These are phyloP conservation scores for Mormyrus hasselquistii DNA, from an alignment of 2,797 vertebrate genomes.

Conservation along the genomic window DNA sequence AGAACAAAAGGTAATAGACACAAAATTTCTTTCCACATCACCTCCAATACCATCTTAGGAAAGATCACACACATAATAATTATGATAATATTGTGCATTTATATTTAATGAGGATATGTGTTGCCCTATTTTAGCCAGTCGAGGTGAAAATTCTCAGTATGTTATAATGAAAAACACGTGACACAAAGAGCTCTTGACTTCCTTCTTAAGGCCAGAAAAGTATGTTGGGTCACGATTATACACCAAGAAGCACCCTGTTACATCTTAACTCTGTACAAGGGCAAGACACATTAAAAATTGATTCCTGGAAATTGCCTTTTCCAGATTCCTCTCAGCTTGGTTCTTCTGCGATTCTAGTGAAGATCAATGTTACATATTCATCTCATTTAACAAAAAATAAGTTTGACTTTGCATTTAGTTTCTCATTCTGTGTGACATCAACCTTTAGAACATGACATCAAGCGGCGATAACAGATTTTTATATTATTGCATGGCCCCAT, in stretches of 20 bases:
- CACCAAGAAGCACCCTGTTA: neutral
- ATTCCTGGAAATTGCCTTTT: neutral
- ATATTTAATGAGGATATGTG: neutral
- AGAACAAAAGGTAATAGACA: neutral
- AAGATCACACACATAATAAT: neutral
- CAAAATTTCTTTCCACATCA: neutral
- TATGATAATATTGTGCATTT: neutral
- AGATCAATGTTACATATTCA: neutral
- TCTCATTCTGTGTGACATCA: neutral
- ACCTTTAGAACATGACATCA: neutral
- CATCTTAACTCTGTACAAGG: neutral
- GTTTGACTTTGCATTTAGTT: neutral
- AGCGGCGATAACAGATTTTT: neutral
- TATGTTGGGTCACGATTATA: neutral
- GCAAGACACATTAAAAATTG: neutral
- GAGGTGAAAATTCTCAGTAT: neutral
- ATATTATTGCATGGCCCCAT: neutral
- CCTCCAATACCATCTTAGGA: neutral
- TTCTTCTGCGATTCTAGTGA: neutral
- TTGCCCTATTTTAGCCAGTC: neutral
- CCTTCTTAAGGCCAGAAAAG: neutral
- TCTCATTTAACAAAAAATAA: neutral
- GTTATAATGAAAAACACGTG: neutral
- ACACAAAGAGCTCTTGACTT: neutral
- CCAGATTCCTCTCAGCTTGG: neutral